Evolutionary conservation across 1,140 invertebrate genomes (phyloP).

Genomic region (Agrypnia vestita): DNA sequence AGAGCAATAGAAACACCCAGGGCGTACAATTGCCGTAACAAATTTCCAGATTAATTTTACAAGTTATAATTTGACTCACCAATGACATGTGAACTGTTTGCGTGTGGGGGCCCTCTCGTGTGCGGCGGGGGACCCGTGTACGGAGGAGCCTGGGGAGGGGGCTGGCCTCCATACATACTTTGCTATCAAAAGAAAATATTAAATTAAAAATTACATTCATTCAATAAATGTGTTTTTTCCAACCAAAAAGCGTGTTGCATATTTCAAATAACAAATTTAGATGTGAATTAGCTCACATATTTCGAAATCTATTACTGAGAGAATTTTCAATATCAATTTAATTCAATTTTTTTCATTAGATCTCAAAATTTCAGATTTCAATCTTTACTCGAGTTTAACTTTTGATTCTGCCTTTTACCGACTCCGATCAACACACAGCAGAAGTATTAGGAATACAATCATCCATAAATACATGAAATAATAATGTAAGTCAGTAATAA

Average conservation of each 20-base stretch:
- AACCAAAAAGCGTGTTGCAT: not conserved
- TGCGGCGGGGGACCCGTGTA: conserved; percentile 68
- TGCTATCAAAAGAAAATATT: conserved; percentile 60
- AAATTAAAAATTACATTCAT: not conserved
- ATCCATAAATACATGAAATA: too few species aligned
- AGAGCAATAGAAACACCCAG: not conserved
- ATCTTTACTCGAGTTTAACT: too few species aligned
- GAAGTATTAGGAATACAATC: too few species aligned
- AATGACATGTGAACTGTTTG: conserved; percentile 70
- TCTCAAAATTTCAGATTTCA: too few species aligned
- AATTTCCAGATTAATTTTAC: not conserved
- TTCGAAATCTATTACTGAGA: too few species aligned
- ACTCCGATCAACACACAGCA: too few species aligned
- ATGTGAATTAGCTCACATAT: too few species aligned
- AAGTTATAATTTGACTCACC: conserved; percentile 62
- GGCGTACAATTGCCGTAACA: not conserved
- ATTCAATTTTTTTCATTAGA: too few species aligned
- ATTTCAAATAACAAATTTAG: too few species aligned
- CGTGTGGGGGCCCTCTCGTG: conserved; percentile 63
- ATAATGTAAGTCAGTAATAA: too few species aligned
- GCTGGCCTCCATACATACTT: conserved; percentile 69
- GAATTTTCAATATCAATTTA: too few species aligned
- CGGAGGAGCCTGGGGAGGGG: conserved; percentile 67
- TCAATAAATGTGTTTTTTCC: not conserved
- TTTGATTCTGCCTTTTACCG: too few species aligned